These are phyloP conservation scores for Parelbella ahira DNA, from an alignment of 2,888 invertebrate genomes.

Conservation along the genomic window DNA sequence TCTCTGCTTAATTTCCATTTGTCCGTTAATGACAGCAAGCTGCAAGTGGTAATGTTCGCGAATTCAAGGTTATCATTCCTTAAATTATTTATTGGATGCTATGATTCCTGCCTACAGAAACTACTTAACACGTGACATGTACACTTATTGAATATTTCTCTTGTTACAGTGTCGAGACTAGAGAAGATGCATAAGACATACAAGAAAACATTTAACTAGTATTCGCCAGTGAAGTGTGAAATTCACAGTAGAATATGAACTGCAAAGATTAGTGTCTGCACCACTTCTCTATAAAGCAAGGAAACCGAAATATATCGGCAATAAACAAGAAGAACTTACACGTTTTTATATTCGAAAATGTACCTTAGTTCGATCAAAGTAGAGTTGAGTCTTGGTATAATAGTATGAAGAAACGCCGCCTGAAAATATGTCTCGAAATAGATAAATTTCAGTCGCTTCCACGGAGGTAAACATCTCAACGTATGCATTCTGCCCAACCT, in stretches of 20 bases:
- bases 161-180: too few relatives aligned
- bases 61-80: too few relatives aligned
- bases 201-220: background rate
- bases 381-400: conserved; percentile 32
- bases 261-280: conserved; percentile 49
- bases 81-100: too few relatives aligned
- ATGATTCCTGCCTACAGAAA: too few relatives aligned
- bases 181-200: too few relatives aligned
- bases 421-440: conserved; percentile 49
- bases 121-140: too few relatives aligned
- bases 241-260: conserved; percentile 51
- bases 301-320: conserved; percentile 56
- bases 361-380: conserved; percentile 30
- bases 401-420: conserved; percentile 47
- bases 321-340: conserved; percentile 44
- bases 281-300: conserved; percentile 49
- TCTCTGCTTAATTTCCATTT: too few relatives aligned
- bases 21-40: too few relatives aligned
- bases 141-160: too few relatives aligned
- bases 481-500: conserved; percentile 45
- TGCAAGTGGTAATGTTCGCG: too few relatives aligned
- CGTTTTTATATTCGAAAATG: conserved; percentile 29
- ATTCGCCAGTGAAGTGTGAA: conserved; percentile 22
- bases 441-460: conserved; percentile 51
- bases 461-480: conserved; percentile 46